Conservation (phyloP, 2,797 vertebrate genomes). For the Labeo calbasu region DNA sequence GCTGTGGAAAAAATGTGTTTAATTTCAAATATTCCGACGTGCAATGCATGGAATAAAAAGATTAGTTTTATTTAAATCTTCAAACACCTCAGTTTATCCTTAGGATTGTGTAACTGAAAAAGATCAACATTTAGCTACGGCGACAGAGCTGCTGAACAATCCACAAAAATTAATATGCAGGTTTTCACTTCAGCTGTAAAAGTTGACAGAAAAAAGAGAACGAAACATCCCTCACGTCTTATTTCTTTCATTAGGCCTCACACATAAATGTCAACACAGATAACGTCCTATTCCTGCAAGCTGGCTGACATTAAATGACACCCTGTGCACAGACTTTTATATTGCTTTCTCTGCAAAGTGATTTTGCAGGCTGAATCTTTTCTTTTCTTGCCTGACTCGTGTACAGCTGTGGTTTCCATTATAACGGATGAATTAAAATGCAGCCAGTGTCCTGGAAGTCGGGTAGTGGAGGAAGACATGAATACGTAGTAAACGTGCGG, state of each 20-base stretch:
- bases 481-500: conserved; percentile 46
- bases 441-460: conserved; percentile 42
- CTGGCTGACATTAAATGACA: conserved; percentile 68
- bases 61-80: neutral
- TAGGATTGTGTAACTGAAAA: conserved; percentile 59
- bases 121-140: conserved; percentile 68
- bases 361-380: conserved; percentile 58
- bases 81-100: conserved; percentile 34
- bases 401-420: conserved; percentile 52
- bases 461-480: conserved; percentile 44
- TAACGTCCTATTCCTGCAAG: conserved; percentile 68
- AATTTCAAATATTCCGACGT: neutral
- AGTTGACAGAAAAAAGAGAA: conserved; percentile 57
- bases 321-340: conserved; percentile 47
- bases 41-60: neutral
- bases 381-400: conserved; percentile 45
- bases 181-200: conserved; percentile 64
- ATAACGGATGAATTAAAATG: conserved; percentile 57
- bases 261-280: conserved; percentile 76
- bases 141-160: conserved; percentile 35
- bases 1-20: neutral
- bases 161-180: conserved; percentile 63
- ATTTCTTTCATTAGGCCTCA: conserved; percentile 73
- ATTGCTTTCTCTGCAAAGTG: conserved; percentile 58
- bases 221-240: conserved; percentile 67